Base-by-base conservation (phyloP, 1,140 invertebrate genomes). In the Macrobrachium rosenbergii region DNA sequence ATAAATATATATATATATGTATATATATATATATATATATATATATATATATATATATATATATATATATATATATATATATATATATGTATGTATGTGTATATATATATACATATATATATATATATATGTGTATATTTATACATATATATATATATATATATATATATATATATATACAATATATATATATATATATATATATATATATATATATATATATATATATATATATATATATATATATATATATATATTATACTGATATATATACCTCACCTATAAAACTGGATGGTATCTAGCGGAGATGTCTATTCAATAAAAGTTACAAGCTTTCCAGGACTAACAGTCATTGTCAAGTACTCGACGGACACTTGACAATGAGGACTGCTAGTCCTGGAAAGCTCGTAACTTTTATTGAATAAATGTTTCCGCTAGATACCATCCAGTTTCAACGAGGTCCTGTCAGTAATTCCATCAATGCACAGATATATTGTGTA, bases 71-170 rank as follows among this genome's bases (percentile, higher is more conserved):
- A 72, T 28, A 72, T 11, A 72, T 11, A 72, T 28, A 72, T 28
- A 72, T 28, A 72, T 28, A 72, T 28, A 72, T 28, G 8, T 28
- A 72, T 28, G 28, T 21, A 21, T 21, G 28, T 21, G 14, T 5
- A 21, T 69, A 69, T 69, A 69, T 69, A 69, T 23, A 69, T 69
- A 69, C 21, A 69, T 69, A 69, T 69, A 69, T 69, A 69, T 69
- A 69, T 69, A 69, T 69, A 69, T 69, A 69, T 69, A 69, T 69
- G 21, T 69, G 21, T 69, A 69, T 69, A 69, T 69, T 23, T 69
- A 69, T 69, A 23, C 21, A 69, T 69, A 69, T 69, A 21, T 69
- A 69, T 69, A 69, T 69, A 69, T 69, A 69, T 69, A 69, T 69
- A 69, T 69, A 69, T 21, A 21, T 69, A 69, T 69, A 69, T 69